Base-by-base conservation (phyloP, 2,888 invertebrate species). In the Camponotus fellah region DNA sequence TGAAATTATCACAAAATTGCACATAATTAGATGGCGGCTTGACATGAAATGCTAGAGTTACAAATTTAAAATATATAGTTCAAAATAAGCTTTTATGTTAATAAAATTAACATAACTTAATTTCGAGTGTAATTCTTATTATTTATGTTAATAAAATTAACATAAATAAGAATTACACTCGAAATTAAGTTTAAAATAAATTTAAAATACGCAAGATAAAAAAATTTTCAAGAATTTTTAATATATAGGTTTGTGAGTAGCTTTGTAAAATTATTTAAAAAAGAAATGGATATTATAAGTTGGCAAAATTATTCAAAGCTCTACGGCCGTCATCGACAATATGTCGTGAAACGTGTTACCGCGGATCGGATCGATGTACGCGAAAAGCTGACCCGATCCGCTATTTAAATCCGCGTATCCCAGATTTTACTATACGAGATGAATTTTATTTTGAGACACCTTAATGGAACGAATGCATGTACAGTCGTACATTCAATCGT, bases 351-450 rank as follows among this genome's bases (percentile, higher is more conserved):
- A 43, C 49, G 49, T 49, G 75, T 49, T 40, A 53, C 53, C 53
- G 40, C 65, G 64, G 64, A 68, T 79, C 84, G 60, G 84, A 43
- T 79, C 86, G 64, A 80, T 81, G 71, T 43, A 66, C 83, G 40
- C 79, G 43, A 80, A 58, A 87, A 85, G 89, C 84, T 90, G 91
- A 89, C 91, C 91, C 87, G 83, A 84, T 81, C 88, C 84, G 89
- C 89, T 91, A 89, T 91, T 91, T 91, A 88, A 91, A 91, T 49
- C 49, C 86, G 76, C 85, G 87, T 84, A 84, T 88, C 86, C 87
- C 85, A 86, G 86, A 90, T 89, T 89, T 87, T 87, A 86, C 87
- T 88, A 86, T 82, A 49, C 49, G 82, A 69, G 75, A 81, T 85
- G 74, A 84, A 87, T 85, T 86, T 86, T 88, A 90, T 90, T 90